Base-by-base conservation (phyloP, 2,113 vertebrate genomes). In the Symphodus melops region DNA sequence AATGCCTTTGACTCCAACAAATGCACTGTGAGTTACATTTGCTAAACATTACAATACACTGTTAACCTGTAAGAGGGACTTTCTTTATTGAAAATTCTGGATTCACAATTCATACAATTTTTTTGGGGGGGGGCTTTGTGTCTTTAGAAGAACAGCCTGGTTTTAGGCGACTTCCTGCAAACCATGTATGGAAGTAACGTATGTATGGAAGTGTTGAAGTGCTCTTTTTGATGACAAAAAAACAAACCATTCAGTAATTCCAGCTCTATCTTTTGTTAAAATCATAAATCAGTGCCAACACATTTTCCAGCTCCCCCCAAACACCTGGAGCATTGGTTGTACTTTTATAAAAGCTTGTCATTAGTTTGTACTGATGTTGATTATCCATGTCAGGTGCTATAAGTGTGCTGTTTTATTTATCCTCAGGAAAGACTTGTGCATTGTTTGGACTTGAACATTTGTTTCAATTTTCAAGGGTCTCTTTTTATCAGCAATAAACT, bases 381-480 rank as follows among this genome's bases (percentile, higher is more conserved):
- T 13, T 63, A 59, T 53, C 3, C 51, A 63, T 23, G 21, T 33
- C 11, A 55, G n/a, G 23, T 59, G 42, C 63, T 53, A 23, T 21
- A 52, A 60, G 28, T 5, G 6, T 33, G n/a, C 25, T 74, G 10
- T 68, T 75, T 51, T 36, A 77, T 76, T 20, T 77, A 23, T 60
- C n/a, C 68, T 65, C 68, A 61, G 77, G 68, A 67, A 65, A n/a
- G 58, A 60, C 51, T 48, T 72, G 39, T 42, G 53, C 20, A 37
- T 76, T 36, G 20, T 61, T 67, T 64, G 39, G 33, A 3, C 12
- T 59, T 75, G 51, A 52, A 58, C 21, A 54, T 17, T 5, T 72
- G 20, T 65, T 44, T 9, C 2, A 19, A 53, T 16, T 33, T 33
- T 33, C 28, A 33, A 33, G 28, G 28, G 25, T 51, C 3, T 20